Evolutionary conservation across 92 coral and sea anemone genomes (phyloP), one percentile per base, ranked within the genome.

Genomic region (Phenganax subtilis): DNA sequence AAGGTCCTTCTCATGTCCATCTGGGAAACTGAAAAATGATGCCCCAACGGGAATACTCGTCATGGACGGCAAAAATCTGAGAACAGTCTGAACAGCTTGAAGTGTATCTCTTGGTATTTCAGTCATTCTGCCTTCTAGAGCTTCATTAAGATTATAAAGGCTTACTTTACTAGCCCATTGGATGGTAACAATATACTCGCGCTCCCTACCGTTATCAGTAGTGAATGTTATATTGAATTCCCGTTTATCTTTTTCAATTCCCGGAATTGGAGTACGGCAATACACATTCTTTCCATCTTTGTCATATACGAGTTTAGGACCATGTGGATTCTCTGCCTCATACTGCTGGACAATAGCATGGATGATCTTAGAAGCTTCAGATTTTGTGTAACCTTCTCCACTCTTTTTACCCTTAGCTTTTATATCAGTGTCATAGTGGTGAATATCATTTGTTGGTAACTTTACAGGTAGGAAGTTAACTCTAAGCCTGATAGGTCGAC

Each of bases 121-220:
- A 47, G 92, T 93, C 66, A 89, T 84, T 62, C 63, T 82, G 12
- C 97, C 97, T 56, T 91, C 91, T 8, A 93, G 81, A 8, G 97
- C 97, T 82, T 91, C 91, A 60, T 93, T 91, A 60, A 93, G 84
- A 1, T 92, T 71, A 71, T 85, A 93, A 17, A 93, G 72, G 80
- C 97, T 91, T 51, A 93, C 97, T 65, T 89, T 89, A 52, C 93
- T 89, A 7, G 88, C 97, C 97, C 97, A 93, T 77, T 93, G 88
- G 68, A 93, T 88, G 12, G 86, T 81, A n/a, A 93, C 97, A 88
- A 90, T 71, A 30, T 37, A 68, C 73, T 79, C 83, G 9, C 83
- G 68, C 65, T 79, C 83, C 65, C 51, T 79, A 29, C 83, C 83
- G 47, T 64, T 79, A 7, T 79, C 83, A 14, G 83, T 79, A 9